Evolutionary conservation across 2,113 vertebrate species (phyloP), one percentile per base, ranked within the genome.

Genomic region (Oplegnathus fasciatus): DNA sequence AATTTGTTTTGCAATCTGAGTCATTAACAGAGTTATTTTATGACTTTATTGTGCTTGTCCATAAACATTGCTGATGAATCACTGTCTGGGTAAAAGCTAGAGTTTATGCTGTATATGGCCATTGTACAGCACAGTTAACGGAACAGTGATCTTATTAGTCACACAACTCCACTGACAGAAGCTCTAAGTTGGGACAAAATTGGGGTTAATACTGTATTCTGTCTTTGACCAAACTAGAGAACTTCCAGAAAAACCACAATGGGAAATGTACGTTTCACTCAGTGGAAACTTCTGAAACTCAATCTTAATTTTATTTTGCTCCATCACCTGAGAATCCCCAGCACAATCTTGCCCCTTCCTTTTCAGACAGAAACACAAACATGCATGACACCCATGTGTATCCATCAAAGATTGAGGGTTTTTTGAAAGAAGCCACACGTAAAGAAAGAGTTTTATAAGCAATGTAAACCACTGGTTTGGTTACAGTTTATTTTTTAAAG

Each of bases 231-330:
- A 54, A 65, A 76, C 37, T 6, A 9, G 40, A 75, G 26, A 71
- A 44, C 37, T 65, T 50, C n/a, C 60, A 32, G 66, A 73, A 62
- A 78, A 77, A 32, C 13, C 71, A 61, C 44, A 72, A 30, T 13
- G 28, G 75, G 64, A 79, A 70, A 88, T 60, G 68, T 61, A 64
- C 11, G 64, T 64, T 73, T 88, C 40, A 30, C 76, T 69, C 17
- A 37, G 34, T 86, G 80, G 85, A 86, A 88, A 81, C 68, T 62
- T 30, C 17, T 71, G 72, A 75, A 85, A 88, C 61, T 83, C 40
- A 61, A 28, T 76, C 62, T 54, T 55, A 20, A 70, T 82, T 80
- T 66, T 65, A 64, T 61, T 82, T 79, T 54, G 17, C 42, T 77
- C 54, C 58, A 44, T 81, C 34, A 74, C 62, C 50, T 46, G 46